These are phyloP conservation scores for Brenthis ino DNA, from an alignment of 2,888 invertebrate species.

Conservation along the genomic window DNA sequence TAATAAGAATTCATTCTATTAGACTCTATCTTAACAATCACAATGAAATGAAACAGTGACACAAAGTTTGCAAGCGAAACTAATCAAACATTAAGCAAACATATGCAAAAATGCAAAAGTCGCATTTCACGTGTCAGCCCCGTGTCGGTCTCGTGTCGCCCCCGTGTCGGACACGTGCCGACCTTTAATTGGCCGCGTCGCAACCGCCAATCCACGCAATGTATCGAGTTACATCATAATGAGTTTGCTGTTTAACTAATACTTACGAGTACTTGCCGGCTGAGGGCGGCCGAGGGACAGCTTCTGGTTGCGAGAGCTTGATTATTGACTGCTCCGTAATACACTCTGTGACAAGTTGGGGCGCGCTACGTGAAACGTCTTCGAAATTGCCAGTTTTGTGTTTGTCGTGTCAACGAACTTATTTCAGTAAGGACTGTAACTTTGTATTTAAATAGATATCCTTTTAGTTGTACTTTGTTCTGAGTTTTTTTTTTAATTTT, in stretches of 20 bases:
- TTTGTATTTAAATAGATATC: too few species aligned
- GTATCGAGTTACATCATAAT: conserved; percentile 45
- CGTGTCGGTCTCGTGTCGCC: conserved; percentile 42
- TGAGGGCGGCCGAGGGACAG: not conserved
- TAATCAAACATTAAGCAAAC: conserved; percentile 35
- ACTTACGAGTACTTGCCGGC: conserved; percentile 23
- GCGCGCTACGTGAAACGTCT: not conserved
- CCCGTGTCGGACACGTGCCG: conserved; percentile 45
- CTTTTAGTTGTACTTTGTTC: too few species aligned
- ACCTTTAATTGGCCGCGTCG: conserved; percentile 40
- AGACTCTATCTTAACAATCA: too few species aligned
- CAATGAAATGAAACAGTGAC: not conserved
- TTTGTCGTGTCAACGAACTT: too few species aligned
- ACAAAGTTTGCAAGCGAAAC: conserved; percentile 19
- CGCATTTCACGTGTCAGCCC: conserved; percentile 27
- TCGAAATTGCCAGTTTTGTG: not conserved
- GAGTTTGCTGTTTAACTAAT: conserved; percentile 41
- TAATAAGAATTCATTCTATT: too few species aligned
- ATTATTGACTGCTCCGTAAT: conserved; percentile 18
- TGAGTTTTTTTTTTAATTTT: too few species aligned
- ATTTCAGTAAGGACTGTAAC: too few species aligned
- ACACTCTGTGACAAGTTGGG: not conserved
- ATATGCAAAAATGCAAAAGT: conserved; percentile 29
- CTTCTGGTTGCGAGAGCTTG: conserved; percentile 24
- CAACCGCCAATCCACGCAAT: conserved; percentile 37